A percentile compares a stretch with the other conserved stretches of the same genome.
Evolutionary conservation across 1,140 invertebrate genomes (phyloP).

Genomic region (Trissolcus basalis): DNA sequence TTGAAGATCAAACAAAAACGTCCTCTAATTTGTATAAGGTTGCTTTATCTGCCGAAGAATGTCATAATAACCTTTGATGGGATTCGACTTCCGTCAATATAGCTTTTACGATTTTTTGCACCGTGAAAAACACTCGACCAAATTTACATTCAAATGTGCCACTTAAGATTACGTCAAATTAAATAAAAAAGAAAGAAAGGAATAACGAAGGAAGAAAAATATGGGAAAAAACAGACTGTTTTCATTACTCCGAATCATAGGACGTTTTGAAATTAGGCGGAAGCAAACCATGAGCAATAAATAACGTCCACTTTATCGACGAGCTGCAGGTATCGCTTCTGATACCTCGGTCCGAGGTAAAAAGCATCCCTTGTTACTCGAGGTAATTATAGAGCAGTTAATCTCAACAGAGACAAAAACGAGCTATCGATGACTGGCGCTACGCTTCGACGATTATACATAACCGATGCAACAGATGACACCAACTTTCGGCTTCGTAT

Average conservation of each 20-base stretch:
- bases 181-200: too few relatives aligned
- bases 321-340: slow-evolving; percentile 34
- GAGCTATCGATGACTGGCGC: slow-evolving; percentile 59
- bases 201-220: not conserved
- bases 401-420: slow-evolving; percentile 56
- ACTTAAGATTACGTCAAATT: slow-evolving; percentile 30
- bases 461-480: slow-evolving; percentile 75
- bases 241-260: slow-evolving; percentile 36
- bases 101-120: slow-evolving; percentile 9
- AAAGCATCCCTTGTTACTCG: slow-evolving; percentile 41
- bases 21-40: not conserved
- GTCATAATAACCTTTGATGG: too few relatives aligned
- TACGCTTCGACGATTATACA: slow-evolving; percentile 60
- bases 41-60: slow-evolving; percentile 1
- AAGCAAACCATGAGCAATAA: slow-evolving; percentile 37
- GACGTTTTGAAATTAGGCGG: slow-evolving; percentile 15
- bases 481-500: slow-evolving; percentile 61
- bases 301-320: slow-evolving; percentile 49
- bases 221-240: slow-evolving; percentile 28
- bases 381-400: slow-evolving; percentile 66
- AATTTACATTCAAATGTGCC: slow-evolving; percentile 43
- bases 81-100: slow-evolving; percentile 9
- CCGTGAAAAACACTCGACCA: slow-evolving; percentile 4
- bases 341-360: slow-evolving; percentile 16
- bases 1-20: slow-evolving; percentile 14